Base-by-base conservation (phyloP, 2,113 vertebrate species). In the Cairina moschata region DNA sequence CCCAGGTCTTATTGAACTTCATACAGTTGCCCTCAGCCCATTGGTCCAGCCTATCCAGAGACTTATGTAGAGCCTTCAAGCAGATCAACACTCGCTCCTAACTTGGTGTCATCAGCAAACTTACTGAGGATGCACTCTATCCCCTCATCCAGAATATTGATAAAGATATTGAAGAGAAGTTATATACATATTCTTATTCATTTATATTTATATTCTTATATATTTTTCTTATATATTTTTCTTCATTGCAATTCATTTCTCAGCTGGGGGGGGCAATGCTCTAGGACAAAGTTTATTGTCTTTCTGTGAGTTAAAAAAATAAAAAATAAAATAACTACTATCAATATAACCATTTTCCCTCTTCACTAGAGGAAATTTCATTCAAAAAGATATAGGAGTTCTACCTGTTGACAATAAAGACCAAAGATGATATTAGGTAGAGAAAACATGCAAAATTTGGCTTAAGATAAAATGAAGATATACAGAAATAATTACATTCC, bases 241-340 rank as follows among this genome's bases (percentile, higher is more conserved):
- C 46, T 48, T 48, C 46, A 48, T 48, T 21, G 21, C 16, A 48
- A 20, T 48, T 48, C 10, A 48, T 48, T 48, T 48, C 26, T 62
- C 0, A 0, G 6, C 56, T 13, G 54, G 2, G 9, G 7, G 81
- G 44, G 2, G 50, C 2, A 25, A 9, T 73, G 22, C 1, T 83
- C 2, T 36, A 28, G 54, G 40, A 67, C 28, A 55, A 55, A 29
- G 54, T 58, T 28, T 63, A 29, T 44, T 42, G 6, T 9, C 6
- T 59, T 82, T 92, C 25, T 76, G n/a, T 63, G 15, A 55, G 72
- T 55, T 63, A 81, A 88, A 86, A 28, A 8, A 60, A 60, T 25
- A 25, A 60, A 21, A 21, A 60, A 82, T 84, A 20, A 86, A 73
- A 18, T 17, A 67, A 38, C 11, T 63, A 3, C 29, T 93, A 59